A percentile compares a stretch with the other conserved stretches of the same genome.
phyloP scores from a whole-genome alignment of 2,797 vertebrate genomes.

The Sciaenops ocellatus region DNA sequence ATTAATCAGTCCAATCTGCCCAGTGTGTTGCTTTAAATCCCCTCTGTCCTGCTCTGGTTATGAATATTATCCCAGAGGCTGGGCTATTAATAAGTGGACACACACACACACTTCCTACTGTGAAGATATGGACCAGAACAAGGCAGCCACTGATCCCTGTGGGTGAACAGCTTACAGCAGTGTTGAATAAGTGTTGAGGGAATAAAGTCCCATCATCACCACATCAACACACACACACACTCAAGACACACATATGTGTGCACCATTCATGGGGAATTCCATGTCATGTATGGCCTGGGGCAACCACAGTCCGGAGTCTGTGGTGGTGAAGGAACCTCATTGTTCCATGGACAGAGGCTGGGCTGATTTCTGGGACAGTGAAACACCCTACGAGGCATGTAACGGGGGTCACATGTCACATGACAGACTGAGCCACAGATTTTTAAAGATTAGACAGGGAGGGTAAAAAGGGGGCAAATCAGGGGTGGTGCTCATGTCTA shows the following conservation, averaged over 20 bases:
- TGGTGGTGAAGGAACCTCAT: slow-evolving; percentile 77
- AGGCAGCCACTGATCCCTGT: slow-evolving; percentile 73
- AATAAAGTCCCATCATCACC: slow-evolving; percentile 65
- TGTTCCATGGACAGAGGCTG: slow-evolving; percentile 75
- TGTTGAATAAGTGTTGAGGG: slow-evolving; percentile 70
- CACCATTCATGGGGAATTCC: slow-evolving; percentile 75
- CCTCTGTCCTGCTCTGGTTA: slow-evolving; percentile 72
- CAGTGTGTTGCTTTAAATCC: slow-evolving; percentile 60
- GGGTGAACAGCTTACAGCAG: slow-evolving; percentile 71
- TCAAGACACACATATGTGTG: slow-evolving; percentile 43
- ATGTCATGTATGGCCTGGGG: slow-evolving; percentile 79
- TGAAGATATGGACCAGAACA: slow-evolving; percentile 72
- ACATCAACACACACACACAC: slow-evolving; percentile 23
- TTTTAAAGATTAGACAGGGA: slow-evolving; percentile 63
- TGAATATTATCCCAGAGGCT: slow-evolving; percentile 73
- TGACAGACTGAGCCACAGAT: slow-evolving; percentile 62
- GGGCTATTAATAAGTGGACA: slow-evolving; percentile 80
- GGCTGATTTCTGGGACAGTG: slow-evolving; percentile 76
- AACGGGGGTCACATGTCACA: slow-evolving; percentile 71
- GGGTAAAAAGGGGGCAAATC: slow-evolving; percentile 37
- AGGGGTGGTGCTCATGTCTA: slow-evolving; percentile 26
- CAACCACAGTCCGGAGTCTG: slow-evolving; percentile 62
- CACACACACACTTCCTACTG: slow-evolving; percentile 49
- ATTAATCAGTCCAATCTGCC: slow-evolving; percentile 76
- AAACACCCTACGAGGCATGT: slow-evolving; percentile 60